phyloP scores from a whole-genome alignment of 2,113 vertebrate genomes.

The Cephalopterus ornatus region DNA sequence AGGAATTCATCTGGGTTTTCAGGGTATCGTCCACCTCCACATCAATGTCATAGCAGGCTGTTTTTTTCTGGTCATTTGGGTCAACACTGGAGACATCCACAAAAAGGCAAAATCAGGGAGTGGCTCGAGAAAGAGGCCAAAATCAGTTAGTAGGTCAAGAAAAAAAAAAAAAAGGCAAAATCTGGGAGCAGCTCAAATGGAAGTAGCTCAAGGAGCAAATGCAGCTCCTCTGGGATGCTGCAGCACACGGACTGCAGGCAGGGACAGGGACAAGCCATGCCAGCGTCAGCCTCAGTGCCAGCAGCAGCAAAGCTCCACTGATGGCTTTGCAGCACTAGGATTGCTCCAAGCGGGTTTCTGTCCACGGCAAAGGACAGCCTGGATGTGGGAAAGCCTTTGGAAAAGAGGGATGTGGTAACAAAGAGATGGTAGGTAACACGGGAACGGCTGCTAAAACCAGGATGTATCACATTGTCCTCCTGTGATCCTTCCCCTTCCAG shows the following conservation, averaged over 20 bases:
- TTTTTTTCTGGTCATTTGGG: constrained; percentile 99
- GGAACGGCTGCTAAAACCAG: neutral
- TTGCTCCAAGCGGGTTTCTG: neutral
- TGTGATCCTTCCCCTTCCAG: neutral
- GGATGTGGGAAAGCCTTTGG: neutral
- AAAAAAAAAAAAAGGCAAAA: neutral
- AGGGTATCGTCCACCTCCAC: constrained; percentile 98
- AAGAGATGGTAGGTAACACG: neutral
- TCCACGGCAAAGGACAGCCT: neutral
- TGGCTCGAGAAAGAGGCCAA: neutral
- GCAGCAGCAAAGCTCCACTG: neutral
- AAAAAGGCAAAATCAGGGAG: neutral
- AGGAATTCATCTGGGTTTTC: constrained; percentile 99
- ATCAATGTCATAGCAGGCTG: constrained; percentile 99
- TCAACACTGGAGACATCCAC: constrained; percentile 81
- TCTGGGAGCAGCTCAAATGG: neutral
- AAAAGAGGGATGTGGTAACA: neutral
- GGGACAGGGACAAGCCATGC: neutral
- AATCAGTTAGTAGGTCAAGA: neutral
- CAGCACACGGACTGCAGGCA: neutral
- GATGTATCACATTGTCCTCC: rapidly evolving
- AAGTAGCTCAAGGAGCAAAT: neutral
- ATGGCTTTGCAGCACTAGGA: neutral
- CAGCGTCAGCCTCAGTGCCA: neutral
- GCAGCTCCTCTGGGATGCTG: neutral